Conservation (phyloP, 2,888 invertebrate species). For the Noctua janthe region DNA sequence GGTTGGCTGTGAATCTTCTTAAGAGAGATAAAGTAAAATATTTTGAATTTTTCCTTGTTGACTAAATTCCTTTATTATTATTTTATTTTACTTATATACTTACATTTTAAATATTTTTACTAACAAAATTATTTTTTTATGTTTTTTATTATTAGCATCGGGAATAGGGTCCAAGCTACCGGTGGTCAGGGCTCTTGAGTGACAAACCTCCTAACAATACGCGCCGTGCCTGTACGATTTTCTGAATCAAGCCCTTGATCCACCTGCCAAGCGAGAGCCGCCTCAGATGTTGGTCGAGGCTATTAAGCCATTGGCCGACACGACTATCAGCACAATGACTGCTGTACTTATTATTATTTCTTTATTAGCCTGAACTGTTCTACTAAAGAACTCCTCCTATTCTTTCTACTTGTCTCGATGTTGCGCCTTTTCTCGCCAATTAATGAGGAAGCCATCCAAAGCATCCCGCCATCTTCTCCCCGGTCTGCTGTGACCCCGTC, state of each 20-base stretch:
- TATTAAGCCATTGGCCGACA: no score
- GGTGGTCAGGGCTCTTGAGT: no score
- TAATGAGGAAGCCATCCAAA: background rate
- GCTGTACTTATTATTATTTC: background rate
- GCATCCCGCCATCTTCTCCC: background rate
- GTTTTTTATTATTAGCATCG: no score
- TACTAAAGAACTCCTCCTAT: background rate
- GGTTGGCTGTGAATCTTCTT: slow-evolving; percentile 10
- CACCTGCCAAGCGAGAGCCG: no score
- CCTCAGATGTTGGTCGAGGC: no score
- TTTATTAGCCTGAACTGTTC: background rate
- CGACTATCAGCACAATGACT: no score
- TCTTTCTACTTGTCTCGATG: background rate
- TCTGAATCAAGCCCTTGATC: no score
- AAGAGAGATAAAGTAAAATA: background rate
- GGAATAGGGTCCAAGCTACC: no score
- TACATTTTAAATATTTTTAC: no score
- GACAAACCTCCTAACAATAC: no score
- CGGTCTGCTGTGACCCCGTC: background rate
- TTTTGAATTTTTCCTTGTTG: background rate
- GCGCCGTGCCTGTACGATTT: no score
- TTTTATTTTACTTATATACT: background rate
- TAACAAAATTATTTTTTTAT: no score
- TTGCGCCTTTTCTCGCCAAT: background rate
- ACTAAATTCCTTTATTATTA: background rate